Evolutionary conservation across 2,797 vertebrate species (phyloP).

Genomic region (Argyrosomus regius): DNA sequence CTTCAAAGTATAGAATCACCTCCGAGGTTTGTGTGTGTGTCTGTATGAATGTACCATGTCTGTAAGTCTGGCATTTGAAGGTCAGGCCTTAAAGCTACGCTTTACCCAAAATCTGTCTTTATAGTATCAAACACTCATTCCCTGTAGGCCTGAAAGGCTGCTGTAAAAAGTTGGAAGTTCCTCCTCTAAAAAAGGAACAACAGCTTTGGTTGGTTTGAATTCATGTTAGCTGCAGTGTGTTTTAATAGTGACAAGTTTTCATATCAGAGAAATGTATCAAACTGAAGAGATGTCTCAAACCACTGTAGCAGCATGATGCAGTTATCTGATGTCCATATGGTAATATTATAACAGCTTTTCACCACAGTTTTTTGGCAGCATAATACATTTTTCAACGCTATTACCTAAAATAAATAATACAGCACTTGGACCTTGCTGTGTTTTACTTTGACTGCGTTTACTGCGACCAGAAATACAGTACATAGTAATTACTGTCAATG

Average conservation of each 20-base stretch:
- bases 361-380: background rate
- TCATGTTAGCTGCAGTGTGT: background rate
- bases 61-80: slow-evolving; percentile 25
- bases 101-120: slow-evolving; percentile 12
- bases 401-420: too few relatives aligned
- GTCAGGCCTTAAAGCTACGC: slow-evolving; percentile 1
- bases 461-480: too few relatives aligned
- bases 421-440: too few relatives aligned
- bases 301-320: background rate
- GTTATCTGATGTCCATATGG: background rate
- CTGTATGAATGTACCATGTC: slow-evolving; percentile 16
- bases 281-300: background rate
- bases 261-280: background rate
- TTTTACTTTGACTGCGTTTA: too few relatives aligned
- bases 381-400: background rate
- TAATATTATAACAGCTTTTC: background rate
- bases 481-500: too few relatives aligned
- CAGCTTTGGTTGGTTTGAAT: background rate
- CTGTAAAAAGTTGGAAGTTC: background rate
- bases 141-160: background rate
- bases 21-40: slow-evolving; percentile 35
- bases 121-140: slow-evolving; percentile 6
- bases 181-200: background rate
- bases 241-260: slow-evolving; percentile 7
- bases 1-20: slow-evolving; percentile 62